Conservation (phyloP, 1,140 invertebrate genomes). For the Monomorium pharaonis region DNA sequence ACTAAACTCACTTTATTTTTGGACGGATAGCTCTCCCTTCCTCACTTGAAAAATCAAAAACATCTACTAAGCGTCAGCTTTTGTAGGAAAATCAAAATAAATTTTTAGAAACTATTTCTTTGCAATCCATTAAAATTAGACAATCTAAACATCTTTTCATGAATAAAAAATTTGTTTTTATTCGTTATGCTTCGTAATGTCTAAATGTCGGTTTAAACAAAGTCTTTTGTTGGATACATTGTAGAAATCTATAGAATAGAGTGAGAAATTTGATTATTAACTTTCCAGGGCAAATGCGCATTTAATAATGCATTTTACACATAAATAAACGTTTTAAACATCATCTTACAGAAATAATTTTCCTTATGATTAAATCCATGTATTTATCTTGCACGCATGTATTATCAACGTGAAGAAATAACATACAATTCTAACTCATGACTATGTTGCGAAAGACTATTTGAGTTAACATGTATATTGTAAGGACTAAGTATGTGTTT, state of each 20-base stretch:
- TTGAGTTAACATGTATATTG: not conserved
- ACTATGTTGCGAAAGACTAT: not conserved
- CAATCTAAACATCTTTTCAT: not conserved
- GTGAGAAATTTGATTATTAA: constrained; percentile 41
- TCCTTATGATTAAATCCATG: not conserved
- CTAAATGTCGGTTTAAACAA: not conserved
- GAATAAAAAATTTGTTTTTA: not conserved
- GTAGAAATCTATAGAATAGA: not conserved
- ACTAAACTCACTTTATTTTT: constrained; percentile 78
- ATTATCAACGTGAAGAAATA: not conserved
- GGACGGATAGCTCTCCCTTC: constrained; percentile 33
- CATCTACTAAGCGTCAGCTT: not conserved
- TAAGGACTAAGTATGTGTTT: too few species aligned
- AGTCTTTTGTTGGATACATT: not conserved
- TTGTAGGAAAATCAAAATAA: not conserved
- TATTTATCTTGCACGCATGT: not conserved
- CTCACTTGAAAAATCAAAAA: constrained; percentile 67
- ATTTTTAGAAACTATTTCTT: not conserved
- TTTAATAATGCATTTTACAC: not conserved
- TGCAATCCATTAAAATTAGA: not conserved
- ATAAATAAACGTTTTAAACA: constrained; percentile 5
- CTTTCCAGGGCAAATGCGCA: constrained; percentile 45
- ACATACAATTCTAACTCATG: not conserved
- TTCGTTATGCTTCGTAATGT: not conserved
- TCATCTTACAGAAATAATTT: not conserved